These are phyloP conservation scores for Drosophila melanica DNA, from an alignment of 1,140 invertebrate species.

Conservation along the genomic window DNA sequence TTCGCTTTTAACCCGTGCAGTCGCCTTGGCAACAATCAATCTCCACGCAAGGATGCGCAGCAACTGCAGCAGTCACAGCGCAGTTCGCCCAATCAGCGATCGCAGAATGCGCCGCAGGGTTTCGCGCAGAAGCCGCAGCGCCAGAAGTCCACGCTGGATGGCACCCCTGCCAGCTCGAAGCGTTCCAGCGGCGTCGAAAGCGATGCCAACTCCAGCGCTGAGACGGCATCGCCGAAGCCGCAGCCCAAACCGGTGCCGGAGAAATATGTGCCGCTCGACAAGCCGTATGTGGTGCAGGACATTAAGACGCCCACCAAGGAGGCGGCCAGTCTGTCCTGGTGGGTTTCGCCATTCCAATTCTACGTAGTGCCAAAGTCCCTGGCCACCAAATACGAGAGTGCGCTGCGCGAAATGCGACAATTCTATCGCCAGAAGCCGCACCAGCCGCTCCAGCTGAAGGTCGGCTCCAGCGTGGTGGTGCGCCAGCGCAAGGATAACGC, in stretches of 20 bases:
- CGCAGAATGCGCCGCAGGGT: constrained; percentile 76
- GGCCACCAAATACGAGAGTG: constrained; percentile 86
- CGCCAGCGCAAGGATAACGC: constrained; percentile 88
- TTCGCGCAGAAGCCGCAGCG: constrained; percentile 69
- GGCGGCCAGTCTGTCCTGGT: constrained; percentile 86
- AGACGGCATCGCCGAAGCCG: constrained; percentile 25
- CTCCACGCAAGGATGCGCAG: constrained; percentile 56
- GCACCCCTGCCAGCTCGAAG: constrained; percentile 36
- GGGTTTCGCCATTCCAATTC: constrained; percentile 88
- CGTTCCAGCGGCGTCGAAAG: constrained; percentile 59
- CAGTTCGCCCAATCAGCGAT: constrained; percentile 57
- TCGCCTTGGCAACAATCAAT: constrained; percentile 62
- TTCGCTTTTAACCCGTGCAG: constrained; percentile 17
- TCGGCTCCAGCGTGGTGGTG: constrained; percentile 87
- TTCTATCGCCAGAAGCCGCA: constrained; percentile 86
- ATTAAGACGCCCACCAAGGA: constrained; percentile 73
- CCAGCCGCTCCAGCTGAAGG: constrained; percentile 83
- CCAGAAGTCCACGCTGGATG: constrained; percentile 66
- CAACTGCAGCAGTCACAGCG: constrained; percentile 44
- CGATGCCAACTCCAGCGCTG: constrained; percentile 34
- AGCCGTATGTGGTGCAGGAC: constrained; percentile 76
- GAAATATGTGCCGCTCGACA: constrained; percentile 82
- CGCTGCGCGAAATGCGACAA: constrained; percentile 89
- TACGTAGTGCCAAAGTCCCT: constrained; percentile 87
- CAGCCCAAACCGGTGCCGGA: constrained; percentile 24